Evolutionary conservation across 2,113 vertebrate genomes (phyloP), one percentile per base, ranked within the genome.

Genomic region (Pelecanoides urinatrix): DNA sequence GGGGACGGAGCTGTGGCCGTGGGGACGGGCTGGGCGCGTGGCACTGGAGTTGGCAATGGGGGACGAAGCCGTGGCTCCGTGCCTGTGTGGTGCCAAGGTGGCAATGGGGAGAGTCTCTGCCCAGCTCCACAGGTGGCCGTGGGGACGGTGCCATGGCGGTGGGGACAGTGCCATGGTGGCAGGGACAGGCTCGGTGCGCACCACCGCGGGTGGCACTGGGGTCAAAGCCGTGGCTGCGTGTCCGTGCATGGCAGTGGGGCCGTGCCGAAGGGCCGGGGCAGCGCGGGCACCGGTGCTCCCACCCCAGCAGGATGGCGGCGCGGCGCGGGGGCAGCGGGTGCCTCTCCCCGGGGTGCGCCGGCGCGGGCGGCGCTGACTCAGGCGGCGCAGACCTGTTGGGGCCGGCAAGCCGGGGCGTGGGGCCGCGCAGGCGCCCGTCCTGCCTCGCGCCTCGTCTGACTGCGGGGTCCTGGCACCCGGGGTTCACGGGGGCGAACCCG

Each of bases 291-390:
- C 1, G 6, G 47, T 9, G 72, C 26, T 49, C 44, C 50, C 25
- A 11, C 34, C 1, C 3, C 0, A 11, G 87, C 3, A 1, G n/a
- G 11, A 13, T 1, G 49, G 59, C 4, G 21, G 11, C 9, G 52
- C 1, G 6, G 71, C 4, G 38, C 11, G 59, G 79, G 78, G 78
- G 92, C 70, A 50, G 94, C 8, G 15, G 40, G 53, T 40, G 91
- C 88, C 88, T 77, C 86, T 96, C 91, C 93, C 77, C 8, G 34
- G 91, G 93, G 93, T 21, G 95, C 59, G 86, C 49, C 77, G 10
- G 88, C 34, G 82, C 77, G 52, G 95, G 89, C 49, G 65, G 86
- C 10, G 62, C 96, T 96, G 94, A 93, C 70, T 94, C 96, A 96
- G 88, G 68, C 62, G 2, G 34, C 7, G 2, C 68, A 23, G 93